A percentile compares a stretch with the other conserved stretches of the same genome.
Evolutionary conservation across 2,888 invertebrate species (phyloP).

Genomic region (Eupithecia exiguata): DNA sequence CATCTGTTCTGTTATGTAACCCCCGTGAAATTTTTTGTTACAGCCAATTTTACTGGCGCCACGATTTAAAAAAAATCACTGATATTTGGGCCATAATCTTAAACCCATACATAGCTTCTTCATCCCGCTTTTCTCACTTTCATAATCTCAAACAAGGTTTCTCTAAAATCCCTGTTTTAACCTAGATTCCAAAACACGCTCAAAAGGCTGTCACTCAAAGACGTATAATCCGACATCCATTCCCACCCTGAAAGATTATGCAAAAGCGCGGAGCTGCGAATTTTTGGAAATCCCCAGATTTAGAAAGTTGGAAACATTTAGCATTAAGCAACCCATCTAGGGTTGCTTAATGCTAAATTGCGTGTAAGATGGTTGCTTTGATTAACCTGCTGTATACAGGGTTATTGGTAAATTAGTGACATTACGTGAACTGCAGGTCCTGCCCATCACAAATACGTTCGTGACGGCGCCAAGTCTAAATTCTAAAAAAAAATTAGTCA

Average conservation of each 20-base stretch:
- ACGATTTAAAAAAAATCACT: no score
- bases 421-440: no score
- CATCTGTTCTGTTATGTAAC: no score
- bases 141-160: not conserved
- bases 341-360: not conserved
- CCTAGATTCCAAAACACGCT: not conserved
- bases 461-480: no score
- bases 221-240: constrained; percentile 15
- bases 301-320: constrained; percentile 38
- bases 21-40: no score
- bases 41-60: no score
- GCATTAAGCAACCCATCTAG: no score
- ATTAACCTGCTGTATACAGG: not conserved
- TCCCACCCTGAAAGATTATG: constrained; percentile 17
- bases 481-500: no score
- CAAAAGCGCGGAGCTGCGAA: constrained; percentile 6
- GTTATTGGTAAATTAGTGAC: no score
- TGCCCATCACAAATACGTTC: no score
- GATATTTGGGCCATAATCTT: no score
- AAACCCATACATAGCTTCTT: no score
- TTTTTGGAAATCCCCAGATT: constrained; percentile 43
- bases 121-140: not conserved
- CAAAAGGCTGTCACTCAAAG: constrained; percentile 10
- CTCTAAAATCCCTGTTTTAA: not conserved
- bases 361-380: not conserved